Conservation (phyloP, 1,140 invertebrate genomes). For the Solenopsis fugax region DNA sequence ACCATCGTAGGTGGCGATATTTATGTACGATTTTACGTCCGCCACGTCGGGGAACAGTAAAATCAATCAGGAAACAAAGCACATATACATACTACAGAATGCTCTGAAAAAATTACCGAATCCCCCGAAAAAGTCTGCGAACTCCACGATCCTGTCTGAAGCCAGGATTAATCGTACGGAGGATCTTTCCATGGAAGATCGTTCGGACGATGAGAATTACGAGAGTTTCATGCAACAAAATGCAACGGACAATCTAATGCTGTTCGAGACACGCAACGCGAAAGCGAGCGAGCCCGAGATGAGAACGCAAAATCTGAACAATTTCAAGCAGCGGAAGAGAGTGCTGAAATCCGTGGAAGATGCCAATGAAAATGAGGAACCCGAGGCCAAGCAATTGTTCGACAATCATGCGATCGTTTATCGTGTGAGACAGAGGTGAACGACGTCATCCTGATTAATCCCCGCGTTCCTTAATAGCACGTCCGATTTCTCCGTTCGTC, state of each 20-base stretch:
- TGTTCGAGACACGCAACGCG: slow-evolving; percentile 11
- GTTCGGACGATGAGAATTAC: slow-evolving; percentile 67
- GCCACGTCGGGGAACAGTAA: slow-evolving; percentile 81
- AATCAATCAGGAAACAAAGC: slow-evolving; percentile 83
- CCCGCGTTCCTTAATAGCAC: background rate
- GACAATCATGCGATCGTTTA: slow-evolving; percentile 83
- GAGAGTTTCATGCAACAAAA: slow-evolving; percentile 45
- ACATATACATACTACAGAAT: slow-evolving; percentile 83
- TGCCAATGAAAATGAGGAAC: slow-evolving; percentile 58
- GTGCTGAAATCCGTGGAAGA: slow-evolving; percentile 73
- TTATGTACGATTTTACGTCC: slow-evolving; percentile 84
- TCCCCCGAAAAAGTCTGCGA: slow-evolving; percentile 53
- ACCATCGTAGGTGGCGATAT: slow-evolving; percentile 81
- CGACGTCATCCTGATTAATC: slow-evolving; percentile 16
- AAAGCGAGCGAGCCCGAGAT: slow-evolving; percentile 70
- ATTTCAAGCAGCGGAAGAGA: slow-evolving; percentile 80
- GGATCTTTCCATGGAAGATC: slow-evolving; percentile 65
- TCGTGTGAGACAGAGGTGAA: slow-evolving; percentile 81
- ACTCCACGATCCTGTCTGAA: slow-evolving; percentile 9
- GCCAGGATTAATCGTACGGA: slow-evolving; percentile 58
- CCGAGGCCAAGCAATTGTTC: slow-evolving; percentile 77
- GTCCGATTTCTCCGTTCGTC: slow-evolving; percentile 16
- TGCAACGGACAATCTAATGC: background rate
- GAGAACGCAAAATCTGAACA: slow-evolving; percentile 79
- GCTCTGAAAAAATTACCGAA: slow-evolving; percentile 72